Evolutionary conservation across 2,888 invertebrate species (phyloP), one percentile per base, ranked within the genome.

Genomic region (Venustoraphidia nigricollis): DNA sequence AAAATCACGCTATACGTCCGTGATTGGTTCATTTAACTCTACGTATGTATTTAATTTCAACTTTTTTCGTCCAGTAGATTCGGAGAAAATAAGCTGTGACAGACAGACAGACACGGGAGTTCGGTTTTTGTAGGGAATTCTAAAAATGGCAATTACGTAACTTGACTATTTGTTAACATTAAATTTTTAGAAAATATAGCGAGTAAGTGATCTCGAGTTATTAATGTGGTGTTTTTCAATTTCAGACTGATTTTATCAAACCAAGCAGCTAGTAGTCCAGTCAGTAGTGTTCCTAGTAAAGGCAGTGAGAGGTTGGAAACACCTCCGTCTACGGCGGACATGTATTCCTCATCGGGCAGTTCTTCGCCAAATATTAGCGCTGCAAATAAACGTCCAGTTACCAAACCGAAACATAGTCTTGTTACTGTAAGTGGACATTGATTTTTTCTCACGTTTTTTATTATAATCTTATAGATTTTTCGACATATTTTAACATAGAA

Each of bases 321-420:
- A 14, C 42, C 42, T 9, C 42, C 42, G 10, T 42, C 42, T 10
- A 42, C 17, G 9, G 42, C 34, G 11, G 42, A 42, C 34, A 42
- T 42, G 34, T 42, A 17, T 42, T 13, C 14, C 11, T 9, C 34
- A 34, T 11, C 14, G 10, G 34, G 11, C 14, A 27, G 9, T 4
- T 39, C 40, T 39, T 11, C 40, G 17, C 17, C 17, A 39, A 39
- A 10, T 39, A 14, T 10, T 14, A 37, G n/a, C 37, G 45, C 36
- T 14, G 17, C 14, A 8, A 45, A 36, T 37, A 37, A 36, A 37
- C 46, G 50, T 35, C 27, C 45, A n/a, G 39, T 50, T 45, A 46
- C 35, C 36, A 52, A 52, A 46, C 50, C 52, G 13, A 50, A 50
- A 45, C 41, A 49, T 39, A 50, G 49, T 27, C 44, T 50, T 41